phyloP scores from a whole-genome alignment of 2,797 vertebrate species.

The Chelon labrosus region DNA sequence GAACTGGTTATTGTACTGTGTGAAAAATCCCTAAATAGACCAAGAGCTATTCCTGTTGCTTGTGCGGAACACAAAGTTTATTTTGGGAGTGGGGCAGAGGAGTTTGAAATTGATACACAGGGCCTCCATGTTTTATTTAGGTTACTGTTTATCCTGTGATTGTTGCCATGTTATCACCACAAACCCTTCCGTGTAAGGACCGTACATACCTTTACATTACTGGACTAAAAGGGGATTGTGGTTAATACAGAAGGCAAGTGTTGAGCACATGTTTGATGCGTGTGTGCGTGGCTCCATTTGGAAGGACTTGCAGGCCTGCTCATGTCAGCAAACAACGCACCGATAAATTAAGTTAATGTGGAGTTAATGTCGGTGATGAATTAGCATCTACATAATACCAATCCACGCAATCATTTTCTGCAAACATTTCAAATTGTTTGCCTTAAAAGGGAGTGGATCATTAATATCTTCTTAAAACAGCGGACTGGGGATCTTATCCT shows the following conservation, averaged over 20 bases:
- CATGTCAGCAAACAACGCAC: background rate
- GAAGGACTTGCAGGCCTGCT: slow-evolving; percentile 1
- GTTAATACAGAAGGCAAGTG: slow-evolving; percentile 4
- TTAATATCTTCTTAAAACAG: background rate
- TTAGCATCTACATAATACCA: background rate
- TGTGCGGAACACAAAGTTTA: slow-evolving; percentile 70
- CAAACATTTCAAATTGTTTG: background rate
- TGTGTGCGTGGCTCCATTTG: slow-evolving; percentile 12
- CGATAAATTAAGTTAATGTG: background rate
- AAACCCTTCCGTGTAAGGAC: slow-evolving; percentile 7
- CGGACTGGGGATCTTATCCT: background rate
- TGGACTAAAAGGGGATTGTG: background rate
- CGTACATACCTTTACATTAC: background rate
- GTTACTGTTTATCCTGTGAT: slow-evolving; percentile 56
- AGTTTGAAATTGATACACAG: slow-evolving; percentile 64
- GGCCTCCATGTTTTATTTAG: slow-evolving; percentile 51
- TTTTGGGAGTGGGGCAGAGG: slow-evolving; percentile 78
- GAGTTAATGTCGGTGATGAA: background rate
- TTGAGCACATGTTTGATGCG: background rate
- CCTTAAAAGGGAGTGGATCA: background rate
- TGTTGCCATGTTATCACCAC: slow-evolving; percentile 58
- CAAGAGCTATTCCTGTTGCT: slow-evolving; percentile 68
- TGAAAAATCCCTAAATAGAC: slow-evolving; percentile 75
- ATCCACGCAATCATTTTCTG: background rate
- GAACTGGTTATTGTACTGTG: slow-evolving; percentile 43